A percentile compares a stretch with the other conserved stretches of the same genome.
Evolutionary conservation across 1,140 invertebrate genomes (phyloP).

Genomic region (Brachionus rubens): DNA sequence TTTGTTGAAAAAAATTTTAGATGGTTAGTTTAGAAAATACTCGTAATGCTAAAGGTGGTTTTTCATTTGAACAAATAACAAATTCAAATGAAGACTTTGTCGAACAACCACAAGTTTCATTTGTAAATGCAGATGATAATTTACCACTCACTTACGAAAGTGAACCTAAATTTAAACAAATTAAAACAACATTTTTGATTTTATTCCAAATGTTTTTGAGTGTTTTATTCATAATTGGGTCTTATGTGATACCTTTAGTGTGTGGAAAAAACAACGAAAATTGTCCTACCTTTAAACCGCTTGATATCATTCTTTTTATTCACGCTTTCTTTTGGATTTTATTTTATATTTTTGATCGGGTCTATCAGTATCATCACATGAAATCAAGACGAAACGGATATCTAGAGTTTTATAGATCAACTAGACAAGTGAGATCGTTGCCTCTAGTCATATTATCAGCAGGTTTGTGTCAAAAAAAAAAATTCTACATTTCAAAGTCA

Average conservation of each 20-base stretch:
- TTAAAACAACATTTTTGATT: slow-evolving; percentile 25
- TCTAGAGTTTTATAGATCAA: slow-evolving; percentile 1
- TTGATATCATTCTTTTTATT: background rate
- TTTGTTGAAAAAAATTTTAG: background rate
- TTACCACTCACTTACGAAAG: background rate
- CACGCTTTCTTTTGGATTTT: background rate
- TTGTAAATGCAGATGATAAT: background rate
- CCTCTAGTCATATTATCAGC: background rate
- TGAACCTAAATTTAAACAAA: slow-evolving; percentile 31
- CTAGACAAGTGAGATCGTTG: background rate
- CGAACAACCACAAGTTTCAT: background rate
- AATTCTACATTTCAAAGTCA: no score
- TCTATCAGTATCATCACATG: slow-evolving; percentile 29
- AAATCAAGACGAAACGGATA: slow-evolving; percentile 32
- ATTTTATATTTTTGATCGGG: background rate
- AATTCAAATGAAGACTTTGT: background rate
- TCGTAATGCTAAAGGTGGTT: slow-evolving; percentile 16
- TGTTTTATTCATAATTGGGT: background rate
- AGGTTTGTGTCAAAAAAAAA: background rate
- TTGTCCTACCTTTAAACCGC: background rate
- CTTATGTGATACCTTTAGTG: background rate
- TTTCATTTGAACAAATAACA: background rate
- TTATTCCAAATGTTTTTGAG: background rate
- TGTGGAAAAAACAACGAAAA: background rate
- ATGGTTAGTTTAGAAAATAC: slow-evolving; percentile 43